Evolutionary conservation across 1,140 invertebrate genomes (phyloP).

Genomic region (Cotesia vestalis): DNA sequence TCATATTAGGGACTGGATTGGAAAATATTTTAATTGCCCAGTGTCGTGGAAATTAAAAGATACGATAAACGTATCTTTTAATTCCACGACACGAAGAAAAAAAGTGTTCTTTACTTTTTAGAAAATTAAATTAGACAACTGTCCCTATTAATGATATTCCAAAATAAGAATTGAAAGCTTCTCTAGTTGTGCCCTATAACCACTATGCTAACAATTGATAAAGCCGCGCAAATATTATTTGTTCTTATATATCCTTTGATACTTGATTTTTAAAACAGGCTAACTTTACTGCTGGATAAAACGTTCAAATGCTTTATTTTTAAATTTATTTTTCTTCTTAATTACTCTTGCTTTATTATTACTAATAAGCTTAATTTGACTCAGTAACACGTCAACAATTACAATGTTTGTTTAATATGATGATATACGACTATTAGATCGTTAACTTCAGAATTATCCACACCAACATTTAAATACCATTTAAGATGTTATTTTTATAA

Average conservation of each 20-base stretch:
- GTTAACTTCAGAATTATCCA: no score
- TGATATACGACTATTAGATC: no score
- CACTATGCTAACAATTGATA: constrained; percentile 24
- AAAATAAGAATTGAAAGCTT: background rate
- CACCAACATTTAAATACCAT: no score
- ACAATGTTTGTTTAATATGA: no score
- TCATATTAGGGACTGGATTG: no score
- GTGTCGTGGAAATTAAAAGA: constrained; percentile 38
- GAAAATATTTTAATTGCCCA: constrained; percentile 4
- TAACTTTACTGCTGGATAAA: constrained; percentile 2
- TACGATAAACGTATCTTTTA: constrained; percentile 17
- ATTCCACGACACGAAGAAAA: constrained; percentile 37
- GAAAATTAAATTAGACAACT: background rate
- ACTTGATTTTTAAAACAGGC: background rate
- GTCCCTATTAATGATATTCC: background rate
- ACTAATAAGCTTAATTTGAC: no score
- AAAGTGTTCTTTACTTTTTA: background rate
- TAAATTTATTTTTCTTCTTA: background rate
- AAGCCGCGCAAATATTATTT: constrained; percentile 15
- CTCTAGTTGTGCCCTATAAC: constrained; percentile 26
- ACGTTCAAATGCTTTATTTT: background rate
- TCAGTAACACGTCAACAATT: no score
- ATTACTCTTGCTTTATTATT: no score
- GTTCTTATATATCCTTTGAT: background rate
- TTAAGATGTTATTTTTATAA: no score